Base-by-base conservation (phyloP, 1,140 invertebrate genomes). In the Orchesella cincta region DNA sequence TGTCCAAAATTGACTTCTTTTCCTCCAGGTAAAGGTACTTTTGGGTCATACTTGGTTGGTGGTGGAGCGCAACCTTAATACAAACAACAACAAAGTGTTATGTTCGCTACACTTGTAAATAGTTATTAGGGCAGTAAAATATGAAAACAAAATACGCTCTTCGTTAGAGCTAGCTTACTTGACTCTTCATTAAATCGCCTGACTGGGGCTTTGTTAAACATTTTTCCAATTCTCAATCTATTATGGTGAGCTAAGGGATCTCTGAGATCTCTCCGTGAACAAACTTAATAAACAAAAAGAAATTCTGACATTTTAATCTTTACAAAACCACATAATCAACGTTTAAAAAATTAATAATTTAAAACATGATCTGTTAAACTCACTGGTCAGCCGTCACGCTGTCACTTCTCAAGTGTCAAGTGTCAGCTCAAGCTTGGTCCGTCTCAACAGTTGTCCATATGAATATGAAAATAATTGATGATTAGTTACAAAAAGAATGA, bases 31-130 rank as follows among this genome's bases (percentile, higher is more conserved):
- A 12, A 20, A 12, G 39, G 54, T 23, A 26, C 26, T 26, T 57
- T 57, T 23, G 54, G 54, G n/a, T 57, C 54, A 57, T 57, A 57
- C n/a, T 57, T 57, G n/a, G 54, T 57, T 3, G 54, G 54, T 18
- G 54, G 54, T 18, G 54, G 54, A 57, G 54, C 54, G 26, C 54
- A 57, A 57, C 54, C 54, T 57, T 8, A 18, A 57, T 26, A 57
- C 14, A 57, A 57, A 57, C n/a, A 26, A 57, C 54, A 8, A 23
- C 39, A 8, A 57, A 57, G 54, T 23, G n/a, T 57, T 14, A n/a
- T n/a, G n/a, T n/a, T n/a, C n/a, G n/a, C n/a, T n/a, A n/a, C n/a
- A n/a, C n/a, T n/a, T n/a, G n/a, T n/a, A n/a, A n/a, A n/a, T n/a
- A n/a, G n/a, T n/a, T n/a, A n/a, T n/a, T n/a, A n/a, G n/a, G n/a